Conservation (phyloP, 1,140 invertebrate genomes). For the Leptoteleia sp. region DNA sequence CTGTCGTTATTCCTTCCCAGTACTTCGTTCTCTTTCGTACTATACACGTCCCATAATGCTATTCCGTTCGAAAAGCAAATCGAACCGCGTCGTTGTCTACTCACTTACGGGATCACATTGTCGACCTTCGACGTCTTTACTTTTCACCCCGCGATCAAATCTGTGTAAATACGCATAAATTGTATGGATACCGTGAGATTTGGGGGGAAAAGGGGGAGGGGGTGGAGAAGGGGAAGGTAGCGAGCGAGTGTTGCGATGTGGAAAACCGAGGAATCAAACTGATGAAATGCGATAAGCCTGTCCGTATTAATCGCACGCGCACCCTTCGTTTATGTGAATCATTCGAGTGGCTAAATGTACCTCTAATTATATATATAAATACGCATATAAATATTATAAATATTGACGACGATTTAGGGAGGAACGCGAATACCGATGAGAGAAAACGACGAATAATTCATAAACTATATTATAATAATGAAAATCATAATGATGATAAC, state of each 20-base stretch:
- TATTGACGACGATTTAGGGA: constrained; percentile 40
- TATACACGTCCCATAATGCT: too few species aligned
- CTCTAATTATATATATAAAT: constrained; percentile 40
- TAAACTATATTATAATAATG: constrained; percentile 22
- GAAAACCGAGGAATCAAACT: constrained; percentile 1
- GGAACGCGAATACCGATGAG: too few species aligned
- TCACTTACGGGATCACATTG: too few species aligned
- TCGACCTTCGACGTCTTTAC: too few species aligned
- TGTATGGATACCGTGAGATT: constrained; percentile 9
- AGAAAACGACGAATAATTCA: constrained; percentile 10
- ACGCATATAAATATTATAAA: constrained; percentile 52
- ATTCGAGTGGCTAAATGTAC: constrained; percentile 50
- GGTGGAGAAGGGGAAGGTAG: constrained; percentile 9
- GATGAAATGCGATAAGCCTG: neutral
- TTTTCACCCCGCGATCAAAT: constrained; percentile 1
- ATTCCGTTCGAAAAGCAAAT: too few species aligned
- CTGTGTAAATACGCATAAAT: constrained; percentile 29
- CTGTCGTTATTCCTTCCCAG: too few species aligned
- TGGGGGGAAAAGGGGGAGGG: neutral
- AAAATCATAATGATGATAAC: too few species aligned
- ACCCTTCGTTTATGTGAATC: constrained; percentile 46
- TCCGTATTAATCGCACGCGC: constrained; percentile 18
- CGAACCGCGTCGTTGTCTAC: too few species aligned
- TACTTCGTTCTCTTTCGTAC: too few species aligned
- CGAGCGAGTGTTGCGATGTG: constrained; percentile 1